Evolutionary conservation across 2,113 vertebrate species (phyloP), one percentile per base, ranked within the genome.

Genomic region (Pseudorectes ferrugineus): DNA sequence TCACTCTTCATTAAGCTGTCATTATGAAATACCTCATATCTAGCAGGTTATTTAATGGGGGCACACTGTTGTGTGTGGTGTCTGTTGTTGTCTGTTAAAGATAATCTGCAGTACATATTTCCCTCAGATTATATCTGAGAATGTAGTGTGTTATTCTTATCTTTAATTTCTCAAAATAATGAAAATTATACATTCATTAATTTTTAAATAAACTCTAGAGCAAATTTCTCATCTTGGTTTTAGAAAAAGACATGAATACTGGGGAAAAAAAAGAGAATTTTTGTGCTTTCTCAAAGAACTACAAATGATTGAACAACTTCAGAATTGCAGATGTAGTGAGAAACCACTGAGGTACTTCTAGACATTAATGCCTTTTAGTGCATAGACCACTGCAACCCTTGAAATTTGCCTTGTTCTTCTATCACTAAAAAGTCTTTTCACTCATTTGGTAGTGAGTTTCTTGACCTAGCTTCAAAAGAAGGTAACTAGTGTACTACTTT

Each of bases 341-440:
- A 86, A 89, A 55, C 8, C 18, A 71, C 26, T 59, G 26, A 81
- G 18, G 6, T 81, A 11, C 26, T 40, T 58, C 8, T 8, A 65
- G 24, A 20, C 0, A 1, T 7, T 20, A n/a, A 8, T 45, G 10
- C 9, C 11, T 21, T 73, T 84, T 28, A 6, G 2, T n/a, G 3
- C 21, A 43, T 10, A 38, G 14, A 28, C 8, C 11, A 23, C 14
- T 58, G 13, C 20, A 76, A 19, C 1, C 22, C 31, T 58, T 55
- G 36, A 84, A 51, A 68, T 72, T 63, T 67, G 5, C 1, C 1
- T 85, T 10, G 11, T 81, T 84, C 18, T 45, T 80, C 14, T 70
- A 8, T 26, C 49, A 51, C 6, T 43, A 51, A 88, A 82, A 46
- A 36, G 33, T 26, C 25, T 70, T 4, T 42, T 70, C 13, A 45